These are phyloP conservation scores for Deroplatys truncata DNA, from an alignment of 2,888 invertebrate species.

Conservation along the genomic window DNA sequence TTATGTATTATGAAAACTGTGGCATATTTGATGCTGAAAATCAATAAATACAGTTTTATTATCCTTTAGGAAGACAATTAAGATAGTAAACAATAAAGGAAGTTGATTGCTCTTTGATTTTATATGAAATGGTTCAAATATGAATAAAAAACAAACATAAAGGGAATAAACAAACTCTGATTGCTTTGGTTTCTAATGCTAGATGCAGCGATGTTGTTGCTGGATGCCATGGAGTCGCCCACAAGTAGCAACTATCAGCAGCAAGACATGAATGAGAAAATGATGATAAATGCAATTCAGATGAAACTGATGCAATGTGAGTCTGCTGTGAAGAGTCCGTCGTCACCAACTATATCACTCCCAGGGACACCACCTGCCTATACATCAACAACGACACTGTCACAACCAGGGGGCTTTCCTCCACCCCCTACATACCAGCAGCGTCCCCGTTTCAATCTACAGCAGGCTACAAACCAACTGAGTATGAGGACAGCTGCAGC, in stretches of 20 bases:
- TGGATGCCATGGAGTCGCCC: slow-evolving; percentile 46
- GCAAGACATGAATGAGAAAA: slow-evolving; percentile 62
- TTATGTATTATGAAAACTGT: too few relatives aligned
- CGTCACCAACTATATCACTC: slow-evolving; percentile 50
- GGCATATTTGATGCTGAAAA: too few relatives aligned
- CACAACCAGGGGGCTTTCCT: slow-evolving; percentile 41
- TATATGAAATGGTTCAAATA: too few relatives aligned
- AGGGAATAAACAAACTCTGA: neutral
- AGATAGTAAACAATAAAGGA: too few relatives aligned
- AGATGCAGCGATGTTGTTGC: slow-evolving; percentile 41
- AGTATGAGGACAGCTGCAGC: slow-evolving; percentile 3
- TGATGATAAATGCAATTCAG: slow-evolving; percentile 85
- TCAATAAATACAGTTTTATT: too few relatives aligned
- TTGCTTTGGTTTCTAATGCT: neutral
- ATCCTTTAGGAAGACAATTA: too few relatives aligned
- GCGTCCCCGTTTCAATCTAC: slow-evolving; percentile 41
- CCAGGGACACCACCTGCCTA: slow-evolving; percentile 59
- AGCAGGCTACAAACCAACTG: slow-evolving; percentile 33
- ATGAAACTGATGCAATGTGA: slow-evolving; percentile 83
- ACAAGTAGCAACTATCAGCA: slow-evolving; percentile 39
- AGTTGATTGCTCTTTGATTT: too few relatives aligned
- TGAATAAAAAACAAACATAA: too few relatives aligned
- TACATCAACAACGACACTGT: slow-evolving; percentile 45
- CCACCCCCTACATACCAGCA: slow-evolving; percentile 46
- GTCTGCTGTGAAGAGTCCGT: slow-evolving; percentile 58